Evolutionary conservation across 2,797 vertebrate genomes (phyloP).

Genomic region (Pitangus sulphuratus): DNA sequence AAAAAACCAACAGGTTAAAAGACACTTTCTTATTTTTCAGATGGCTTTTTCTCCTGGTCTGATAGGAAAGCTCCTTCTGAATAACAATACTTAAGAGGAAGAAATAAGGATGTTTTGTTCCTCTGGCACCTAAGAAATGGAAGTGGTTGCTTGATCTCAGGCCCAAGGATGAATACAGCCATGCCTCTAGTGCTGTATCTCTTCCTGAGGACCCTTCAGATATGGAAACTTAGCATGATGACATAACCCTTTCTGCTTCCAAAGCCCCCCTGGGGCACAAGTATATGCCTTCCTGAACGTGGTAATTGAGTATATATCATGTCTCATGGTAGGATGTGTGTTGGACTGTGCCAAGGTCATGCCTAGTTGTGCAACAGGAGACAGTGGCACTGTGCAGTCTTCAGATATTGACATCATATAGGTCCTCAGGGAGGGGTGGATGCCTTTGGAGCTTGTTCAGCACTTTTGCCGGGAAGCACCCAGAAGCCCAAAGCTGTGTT

Average conservation of each 20-base stretch:
- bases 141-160: not conserved
- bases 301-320: not conserved
- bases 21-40: not conserved
- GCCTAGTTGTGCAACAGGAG: not conserved
- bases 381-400: not conserved
- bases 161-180: not conserved
- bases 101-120: not conserved
- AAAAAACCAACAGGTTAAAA: not conserved
- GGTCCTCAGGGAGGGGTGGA: not conserved
- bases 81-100: not conserved
- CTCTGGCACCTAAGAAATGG: not conserved
- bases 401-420: not conserved
- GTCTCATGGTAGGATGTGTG: not conserved
- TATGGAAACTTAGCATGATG: not conserved
- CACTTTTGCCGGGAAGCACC: not conserved
- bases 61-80: not conserved
- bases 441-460: not conserved
- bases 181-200: not conserved
- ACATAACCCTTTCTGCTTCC: not conserved
- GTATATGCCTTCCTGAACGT: not conserved
- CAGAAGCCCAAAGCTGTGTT: slow-evolving; percentile 2
- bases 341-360: not conserved
- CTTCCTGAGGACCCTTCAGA: not conserved
- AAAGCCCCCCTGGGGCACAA: not conserved
- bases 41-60: not conserved